phyloP scores from a whole-genome alignment of 2,113 vertebrate species.

The Chelonoidis abingdonii region DNA sequence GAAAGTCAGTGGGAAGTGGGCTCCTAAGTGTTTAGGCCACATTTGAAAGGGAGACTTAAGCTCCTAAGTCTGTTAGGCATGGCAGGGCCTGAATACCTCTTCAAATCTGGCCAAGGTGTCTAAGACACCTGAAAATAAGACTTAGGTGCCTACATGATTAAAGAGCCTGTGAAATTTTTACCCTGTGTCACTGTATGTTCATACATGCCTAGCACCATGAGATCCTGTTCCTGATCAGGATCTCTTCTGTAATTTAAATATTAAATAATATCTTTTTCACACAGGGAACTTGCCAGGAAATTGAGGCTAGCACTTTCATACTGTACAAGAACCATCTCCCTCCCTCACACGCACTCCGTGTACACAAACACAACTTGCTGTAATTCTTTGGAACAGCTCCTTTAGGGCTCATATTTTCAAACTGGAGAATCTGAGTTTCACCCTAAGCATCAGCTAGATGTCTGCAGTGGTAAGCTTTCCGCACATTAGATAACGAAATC shows the following conservation, averaged over 20 bases:
- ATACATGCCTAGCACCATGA: not conserved
- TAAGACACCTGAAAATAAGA: not conserved
- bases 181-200: not conserved
- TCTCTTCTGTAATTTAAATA: not conserved
- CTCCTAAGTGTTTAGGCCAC: not conserved
- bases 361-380: not conserved
- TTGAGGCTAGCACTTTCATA: not conserved
- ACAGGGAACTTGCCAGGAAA: not conserved
- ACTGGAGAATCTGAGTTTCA: not conserved
- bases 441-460: slow-evolving; percentile 11
- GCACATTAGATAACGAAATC: not conserved
- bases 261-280: not conserved
- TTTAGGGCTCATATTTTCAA: not conserved
- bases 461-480: not conserved
- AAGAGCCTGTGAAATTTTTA: not conserved
- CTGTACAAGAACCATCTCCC: not conserved
- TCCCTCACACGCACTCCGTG: no score
- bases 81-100: not conserved
- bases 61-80: not conserved
- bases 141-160: not conserved
- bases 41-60: not conserved
- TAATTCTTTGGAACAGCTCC: not conserved
- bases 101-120: not conserved
- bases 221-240: not conserved
- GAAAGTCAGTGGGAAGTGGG: not conserved